phyloP scores from a whole-genome alignment of 2,888 invertebrate species.

The Clitarchus hookeri region DNA sequence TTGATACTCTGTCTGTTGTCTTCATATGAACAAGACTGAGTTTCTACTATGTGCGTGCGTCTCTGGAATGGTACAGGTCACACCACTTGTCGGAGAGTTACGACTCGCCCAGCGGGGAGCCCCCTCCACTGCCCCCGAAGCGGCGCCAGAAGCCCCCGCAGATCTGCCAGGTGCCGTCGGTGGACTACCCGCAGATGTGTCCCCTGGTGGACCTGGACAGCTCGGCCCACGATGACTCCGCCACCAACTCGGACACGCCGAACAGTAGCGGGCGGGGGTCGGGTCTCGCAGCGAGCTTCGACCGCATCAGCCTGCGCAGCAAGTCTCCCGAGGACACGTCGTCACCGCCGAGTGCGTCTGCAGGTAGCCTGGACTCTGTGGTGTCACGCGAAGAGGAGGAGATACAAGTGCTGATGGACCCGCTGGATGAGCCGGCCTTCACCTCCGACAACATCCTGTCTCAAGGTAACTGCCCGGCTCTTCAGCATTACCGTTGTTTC shows the following conservation, averaged over 20 bases:
- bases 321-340: constrained; percentile 73
- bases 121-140: constrained; percentile 67
- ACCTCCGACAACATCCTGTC: constrained; percentile 39
- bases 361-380: constrained; percentile 85
- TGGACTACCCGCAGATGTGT: constrained; percentile 19
- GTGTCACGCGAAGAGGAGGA: constrained; percentile 76
- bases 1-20: too few species aligned
- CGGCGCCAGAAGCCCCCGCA: constrained; percentile 31
- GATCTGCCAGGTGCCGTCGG: constrained; percentile 20
- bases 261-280: constrained; percentile 35
- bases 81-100: constrained; percentile 50
- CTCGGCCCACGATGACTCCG: constrained; percentile 29
- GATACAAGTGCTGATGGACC: constrained; percentile 41
- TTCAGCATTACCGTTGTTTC: too few species aligned
- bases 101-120: constrained; percentile 46
- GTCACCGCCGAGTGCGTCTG: constrained; percentile 68
- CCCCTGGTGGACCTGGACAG: constrained; percentile 32
- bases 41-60: background rate
- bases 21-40: too few species aligned
- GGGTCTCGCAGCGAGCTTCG: constrained; percentile 36
- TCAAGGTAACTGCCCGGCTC: constrained; percentile 32
- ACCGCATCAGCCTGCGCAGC: constrained; percentile 62
- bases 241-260: constrained; percentile 35
- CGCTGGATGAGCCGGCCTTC: constrained; percentile 36
- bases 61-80: constrained; percentile 11